Conservation (phyloP, 2,888 invertebrate genomes). For the Acutogordius australiensis region DNA sequence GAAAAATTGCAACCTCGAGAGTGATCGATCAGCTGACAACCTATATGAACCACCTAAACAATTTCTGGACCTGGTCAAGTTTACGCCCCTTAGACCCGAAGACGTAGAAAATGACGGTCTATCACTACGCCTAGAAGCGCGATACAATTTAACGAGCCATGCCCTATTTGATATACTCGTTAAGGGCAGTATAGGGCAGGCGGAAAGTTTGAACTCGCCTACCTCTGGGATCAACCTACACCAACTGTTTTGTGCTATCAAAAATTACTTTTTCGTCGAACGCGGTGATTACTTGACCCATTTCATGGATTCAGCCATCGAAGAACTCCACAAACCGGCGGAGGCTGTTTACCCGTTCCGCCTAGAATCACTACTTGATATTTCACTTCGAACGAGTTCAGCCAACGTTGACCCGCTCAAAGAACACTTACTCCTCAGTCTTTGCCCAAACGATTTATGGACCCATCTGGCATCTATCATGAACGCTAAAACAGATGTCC, state of each 20-base stretch:
- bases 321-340: background rate
- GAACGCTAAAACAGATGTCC: no score
- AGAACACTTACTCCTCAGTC: background rate
- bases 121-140: background rate
- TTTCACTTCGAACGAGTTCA: background rate
- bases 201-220: no score
- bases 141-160: background rate
- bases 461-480: background rate
- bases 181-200: background rate
- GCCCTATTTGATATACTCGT: background rate
- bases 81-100: no score
- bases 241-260: background rate
- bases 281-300: background rate
- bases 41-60: no score
- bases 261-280: background rate
- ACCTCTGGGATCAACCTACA: background rate
- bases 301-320: background rate
- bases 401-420: background rate
- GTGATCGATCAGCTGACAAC: no score
- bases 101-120: background rate
- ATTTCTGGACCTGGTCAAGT: no score
- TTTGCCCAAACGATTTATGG: background rate
- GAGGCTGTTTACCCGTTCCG: background rate
- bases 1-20: no score
- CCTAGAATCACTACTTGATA: background rate